Evolutionary conservation across 2,797 vertebrate species (phyloP).

Genomic region (Chelidonichthys spinosus): DNA sequence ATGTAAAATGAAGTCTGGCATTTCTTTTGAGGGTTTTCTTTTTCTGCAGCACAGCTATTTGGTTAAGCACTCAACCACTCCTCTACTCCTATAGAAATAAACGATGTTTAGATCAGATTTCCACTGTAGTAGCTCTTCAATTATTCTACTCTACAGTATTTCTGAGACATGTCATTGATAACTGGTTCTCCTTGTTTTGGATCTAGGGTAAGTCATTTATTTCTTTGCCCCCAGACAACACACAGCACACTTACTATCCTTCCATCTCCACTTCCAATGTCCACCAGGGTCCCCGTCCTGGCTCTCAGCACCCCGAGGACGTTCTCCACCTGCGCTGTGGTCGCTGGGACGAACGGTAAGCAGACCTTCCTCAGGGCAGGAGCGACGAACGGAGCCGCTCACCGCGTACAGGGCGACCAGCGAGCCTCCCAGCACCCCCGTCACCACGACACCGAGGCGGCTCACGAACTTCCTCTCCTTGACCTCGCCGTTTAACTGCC

Average conservation of each 20-base stretch:
- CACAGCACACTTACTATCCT: slow-evolving; percentile 89
- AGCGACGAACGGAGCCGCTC: slow-evolving; percentile 87
- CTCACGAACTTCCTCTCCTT: slow-evolving; percentile 27
- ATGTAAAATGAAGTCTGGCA: not conserved
- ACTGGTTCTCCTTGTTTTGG: not conserved
- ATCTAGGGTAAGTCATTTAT: not conserved
- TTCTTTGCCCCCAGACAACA: not conserved
- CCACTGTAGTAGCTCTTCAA: not conserved
- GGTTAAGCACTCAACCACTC: not conserved
- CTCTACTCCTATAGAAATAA: not conserved
- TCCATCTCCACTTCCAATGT: slow-evolving; percentile 96
- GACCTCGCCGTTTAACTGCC: not conserved
- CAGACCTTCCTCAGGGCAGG: slow-evolving; percentile 93
- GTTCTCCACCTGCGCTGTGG: slow-evolving; percentile 88
- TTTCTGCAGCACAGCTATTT: not conserved
- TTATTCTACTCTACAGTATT: not conserved
- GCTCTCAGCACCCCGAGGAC: slow-evolving; percentile 84
- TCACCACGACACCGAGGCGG: slow-evolving; percentile 82
- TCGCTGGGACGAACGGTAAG: slow-evolving; percentile 95
- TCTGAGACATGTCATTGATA: not conserved
- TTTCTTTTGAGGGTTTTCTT: not conserved
- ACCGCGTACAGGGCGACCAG: slow-evolving; percentile 88
- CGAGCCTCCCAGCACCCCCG: slow-evolving; percentile 85
- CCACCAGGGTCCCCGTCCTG: slow-evolving; percentile 88
- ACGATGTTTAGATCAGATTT: not conserved